phyloP scores from a whole-genome alignment of 35 echinoderm and acorn worm genomes.

The Acanthaster planci region DNA sequence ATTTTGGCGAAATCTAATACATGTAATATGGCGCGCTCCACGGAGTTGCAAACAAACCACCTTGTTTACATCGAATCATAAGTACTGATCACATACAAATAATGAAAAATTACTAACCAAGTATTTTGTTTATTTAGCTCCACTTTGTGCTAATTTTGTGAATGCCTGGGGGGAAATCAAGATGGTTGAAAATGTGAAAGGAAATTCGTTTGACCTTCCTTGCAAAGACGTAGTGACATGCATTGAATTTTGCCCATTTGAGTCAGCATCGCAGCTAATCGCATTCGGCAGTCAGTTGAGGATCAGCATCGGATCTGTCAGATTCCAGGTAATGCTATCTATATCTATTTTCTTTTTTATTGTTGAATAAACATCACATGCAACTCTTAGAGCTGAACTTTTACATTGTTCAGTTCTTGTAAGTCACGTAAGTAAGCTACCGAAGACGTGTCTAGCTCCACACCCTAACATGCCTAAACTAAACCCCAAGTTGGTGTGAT shows the following conservation, averaged over 20 bases:
- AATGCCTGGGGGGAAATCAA: not conserved
- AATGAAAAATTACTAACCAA: too few relatives aligned
- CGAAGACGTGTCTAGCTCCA: too few relatives aligned
- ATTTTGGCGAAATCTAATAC: not conserved
- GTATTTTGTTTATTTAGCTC: too few relatives aligned
- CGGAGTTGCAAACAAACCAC: not conserved
- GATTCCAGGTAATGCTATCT: slow-evolving; percentile 53
- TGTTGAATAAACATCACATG: too few relatives aligned
- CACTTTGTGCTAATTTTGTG: not conserved
- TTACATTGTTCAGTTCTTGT: not conserved
- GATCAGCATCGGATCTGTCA: slow-evolving; percentile 48
- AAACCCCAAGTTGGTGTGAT: too few relatives aligned
- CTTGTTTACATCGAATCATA: too few relatives aligned
- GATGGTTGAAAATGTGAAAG: not conserved
- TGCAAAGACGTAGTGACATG: slow-evolving; percentile 50
- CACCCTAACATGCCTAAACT: too few relatives aligned
- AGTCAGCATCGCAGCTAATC: slow-evolving; percentile 35
- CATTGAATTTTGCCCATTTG: slow-evolving; percentile 54
- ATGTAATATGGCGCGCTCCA: slow-evolving; percentile 38
- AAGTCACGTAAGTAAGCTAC: not conserved
- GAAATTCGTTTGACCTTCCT: slow-evolving; percentile 31
- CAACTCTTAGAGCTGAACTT: not conserved
- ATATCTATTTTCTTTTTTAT: too few relatives aligned
- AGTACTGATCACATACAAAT: too few relatives aligned
- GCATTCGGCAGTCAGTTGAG: slow-evolving; percentile 47